These are phyloP conservation scores for Polyommatus iphigenia DNA, from an alignment of 2,888 invertebrate species.

Conservation along the genomic window DNA sequence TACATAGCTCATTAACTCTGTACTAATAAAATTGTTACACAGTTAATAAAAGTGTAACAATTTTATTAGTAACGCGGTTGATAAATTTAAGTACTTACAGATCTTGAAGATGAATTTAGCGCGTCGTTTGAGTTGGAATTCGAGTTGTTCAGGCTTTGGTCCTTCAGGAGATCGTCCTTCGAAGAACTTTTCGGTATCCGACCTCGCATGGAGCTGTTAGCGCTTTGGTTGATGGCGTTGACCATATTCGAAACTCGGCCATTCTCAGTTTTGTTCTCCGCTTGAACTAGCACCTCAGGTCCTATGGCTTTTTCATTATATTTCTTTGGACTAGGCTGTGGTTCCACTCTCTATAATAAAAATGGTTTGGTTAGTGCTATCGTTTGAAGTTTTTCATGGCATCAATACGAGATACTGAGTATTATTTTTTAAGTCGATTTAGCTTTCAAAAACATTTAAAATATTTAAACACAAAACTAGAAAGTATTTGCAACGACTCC, in stretches of 20 bases:
- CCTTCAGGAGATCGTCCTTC: conserved; percentile 69
- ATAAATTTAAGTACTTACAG: conserved; percentile 65
- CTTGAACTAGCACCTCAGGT: conserved; percentile 45
- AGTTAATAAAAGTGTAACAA: too few species aligned
- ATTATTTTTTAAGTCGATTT: too few species aligned
- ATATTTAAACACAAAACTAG: too few species aligned
- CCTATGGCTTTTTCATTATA: conserved; percentile 69
- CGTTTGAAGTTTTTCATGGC: too few species aligned
- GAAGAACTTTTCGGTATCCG: conserved; percentile 71
- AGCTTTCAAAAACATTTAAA: too few species aligned
- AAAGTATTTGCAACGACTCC: too few species aligned
- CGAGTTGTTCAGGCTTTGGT: conserved; percentile 58
- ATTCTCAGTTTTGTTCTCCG: conserved; percentile 58
- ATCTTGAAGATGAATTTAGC: conserved; percentile 70
- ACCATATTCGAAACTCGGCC: conserved; percentile 73
- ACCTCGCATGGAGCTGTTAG: conserved; percentile 60
- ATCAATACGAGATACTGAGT: too few species aligned
- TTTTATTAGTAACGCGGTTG: too few species aligned
- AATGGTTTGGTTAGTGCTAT: not conserved
- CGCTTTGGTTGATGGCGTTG: conserved; percentile 65
- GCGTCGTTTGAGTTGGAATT: conserved; percentile 57
- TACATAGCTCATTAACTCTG: too few species aligned
- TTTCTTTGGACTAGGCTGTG: conserved; percentile 70
- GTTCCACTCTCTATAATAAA: conserved; percentile 67
- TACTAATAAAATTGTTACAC: too few species aligned